Evolutionary conservation across 2,888 invertebrate species (phyloP).

Genomic region (Scaeva pyrastri): DNA sequence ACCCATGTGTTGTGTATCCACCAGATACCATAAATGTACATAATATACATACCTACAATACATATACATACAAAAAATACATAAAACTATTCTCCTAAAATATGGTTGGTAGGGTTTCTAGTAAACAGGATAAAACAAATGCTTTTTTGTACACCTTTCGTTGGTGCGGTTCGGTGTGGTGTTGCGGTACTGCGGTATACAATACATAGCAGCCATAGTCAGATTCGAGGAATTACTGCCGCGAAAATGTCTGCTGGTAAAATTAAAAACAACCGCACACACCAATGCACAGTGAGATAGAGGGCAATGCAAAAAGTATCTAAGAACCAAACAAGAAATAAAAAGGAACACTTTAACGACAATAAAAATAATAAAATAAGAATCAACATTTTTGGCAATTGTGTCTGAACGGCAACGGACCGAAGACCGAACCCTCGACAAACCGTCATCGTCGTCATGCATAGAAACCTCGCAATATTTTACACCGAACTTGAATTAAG

Average conservation of each 20-base stretch:
- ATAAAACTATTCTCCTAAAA: slow-evolving; percentile 63
- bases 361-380: slow-evolving; percentile 60
- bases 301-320: slow-evolving; percentile 69
- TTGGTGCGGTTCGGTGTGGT: background rate
- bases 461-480: slow-evolving; percentile 46
- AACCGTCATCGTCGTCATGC: slow-evolving; percentile 66
- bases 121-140: slow-evolving; percentile 68
- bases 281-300: slow-evolving; percentile 48
- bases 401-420: slow-evolving; percentile 27
- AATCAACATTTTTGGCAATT: slow-evolving; percentile 59
- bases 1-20: too few relatives aligned
- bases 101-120: slow-evolving; percentile 64
- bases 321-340: slow-evolving; percentile 33
- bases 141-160: slow-evolving; percentile 45
- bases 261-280: slow-evolving; percentile 50
- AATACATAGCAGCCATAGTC: background rate
- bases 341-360: slow-evolving; percentile 45
- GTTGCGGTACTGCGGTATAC: too few relatives aligned
- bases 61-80: too few relatives aligned
- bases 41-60: slow-evolving; percentile 38
- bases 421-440: slow-evolving; percentile 63
- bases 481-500: background rate
- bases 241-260: slow-evolving; percentile 74
- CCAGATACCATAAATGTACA: too few relatives aligned
- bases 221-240: slow-evolving; percentile 77